Conservation (phyloP, 1,140 invertebrate species). For the Mya arenaria region DNA sequence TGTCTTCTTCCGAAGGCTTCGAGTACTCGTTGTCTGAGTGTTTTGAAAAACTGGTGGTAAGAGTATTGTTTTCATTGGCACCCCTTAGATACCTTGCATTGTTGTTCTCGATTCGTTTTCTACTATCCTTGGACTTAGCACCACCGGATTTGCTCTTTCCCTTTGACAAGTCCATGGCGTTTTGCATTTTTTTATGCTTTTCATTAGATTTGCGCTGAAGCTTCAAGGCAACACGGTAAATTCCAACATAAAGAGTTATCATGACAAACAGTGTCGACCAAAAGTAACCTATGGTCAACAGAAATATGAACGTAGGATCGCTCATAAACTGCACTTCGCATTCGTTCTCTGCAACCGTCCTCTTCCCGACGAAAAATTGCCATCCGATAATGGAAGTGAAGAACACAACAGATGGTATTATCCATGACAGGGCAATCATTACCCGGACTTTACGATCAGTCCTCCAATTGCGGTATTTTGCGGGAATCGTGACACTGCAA, state of each 20-base stretch:
- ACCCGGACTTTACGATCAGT: slow-evolving; percentile 96
- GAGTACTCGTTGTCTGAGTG: slow-evolving; percentile 74
- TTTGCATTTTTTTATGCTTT: slow-evolving; percentile 84
- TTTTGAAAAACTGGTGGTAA: slow-evolving; percentile 73
- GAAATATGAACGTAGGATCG: slow-evolving; percentile 98
- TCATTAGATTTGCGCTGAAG: slow-evolving; percentile 98
- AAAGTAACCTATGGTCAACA: slow-evolving; percentile 99
- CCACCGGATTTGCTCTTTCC: slow-evolving; percentile 44
- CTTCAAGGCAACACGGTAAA: slow-evolving; percentile 98
- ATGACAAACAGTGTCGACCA: slow-evolving; percentile 90
- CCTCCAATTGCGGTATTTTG: slow-evolving; percentile 98
- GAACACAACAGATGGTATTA: slow-evolving; percentile 97
- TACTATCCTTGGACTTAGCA: slow-evolving; percentile 51
- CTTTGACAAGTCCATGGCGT: slow-evolving; percentile 71
- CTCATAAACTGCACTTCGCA: slow-evolving; percentile 99
- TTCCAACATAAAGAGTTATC: slow-evolving; percentile 92
- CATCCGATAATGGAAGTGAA: slow-evolving; percentile 99
- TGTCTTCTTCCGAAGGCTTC: slow-evolving; percentile 85
- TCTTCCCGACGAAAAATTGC: slow-evolving; percentile 97
- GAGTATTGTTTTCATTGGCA: slow-evolving; percentile 58
- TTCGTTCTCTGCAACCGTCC: slow-evolving; percentile 86
- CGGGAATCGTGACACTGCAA: slow-evolving; percentile 99
- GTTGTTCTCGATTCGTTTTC: slow-evolving; percentile 60
- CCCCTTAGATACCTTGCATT: slow-evolving; percentile 54
- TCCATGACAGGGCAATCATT: slow-evolving; percentile 95